Conservation (phyloP, 2,888 invertebrate genomes). For the Acrocyrtus sp. region DNA sequence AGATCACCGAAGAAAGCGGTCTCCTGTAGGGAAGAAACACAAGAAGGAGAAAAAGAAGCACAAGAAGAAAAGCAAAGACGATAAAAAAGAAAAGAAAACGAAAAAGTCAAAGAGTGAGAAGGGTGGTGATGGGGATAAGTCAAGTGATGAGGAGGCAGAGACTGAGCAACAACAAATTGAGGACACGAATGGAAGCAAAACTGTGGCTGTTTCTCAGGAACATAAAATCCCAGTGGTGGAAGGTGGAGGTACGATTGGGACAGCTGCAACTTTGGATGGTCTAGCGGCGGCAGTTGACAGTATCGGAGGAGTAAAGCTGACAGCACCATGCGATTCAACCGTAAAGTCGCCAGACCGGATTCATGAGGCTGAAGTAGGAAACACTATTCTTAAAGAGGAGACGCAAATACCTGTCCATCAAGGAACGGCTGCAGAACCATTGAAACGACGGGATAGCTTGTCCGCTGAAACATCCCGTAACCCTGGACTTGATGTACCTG, state of each 20-base stretch:
- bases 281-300: background rate
- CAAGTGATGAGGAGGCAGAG: conserved; percentile 24
- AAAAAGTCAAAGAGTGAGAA: conserved; percentile 65
- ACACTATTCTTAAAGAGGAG: conserved; percentile 7
- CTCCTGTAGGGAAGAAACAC: conserved; percentile 51
- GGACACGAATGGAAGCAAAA: background rate
- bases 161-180: conserved; percentile 1
- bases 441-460: conserved; percentile 20
- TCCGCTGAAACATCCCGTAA: background rate
- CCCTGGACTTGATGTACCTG: conserved; percentile 16
- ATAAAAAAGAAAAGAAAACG: conserved; percentile 65
- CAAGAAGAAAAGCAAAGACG: conserved; percentile 67
- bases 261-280: background rate
- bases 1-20: conserved; percentile 35
- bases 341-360: conserved; percentile 56
- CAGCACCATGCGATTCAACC: conserved; percentile 59
- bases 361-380: conserved; percentile 11
- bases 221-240: background rate
- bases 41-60: conserved; percentile 66
- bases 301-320: conserved; percentile 24
- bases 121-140: conserved; percentile 23
- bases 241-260: background rate
- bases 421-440: background rate
- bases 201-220: conserved; percentile 7
- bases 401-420: background rate